Evolutionary conservation across 2,888 invertebrate species (phyloP).

Genomic region (Drosophila suboccidentalis): DNA sequence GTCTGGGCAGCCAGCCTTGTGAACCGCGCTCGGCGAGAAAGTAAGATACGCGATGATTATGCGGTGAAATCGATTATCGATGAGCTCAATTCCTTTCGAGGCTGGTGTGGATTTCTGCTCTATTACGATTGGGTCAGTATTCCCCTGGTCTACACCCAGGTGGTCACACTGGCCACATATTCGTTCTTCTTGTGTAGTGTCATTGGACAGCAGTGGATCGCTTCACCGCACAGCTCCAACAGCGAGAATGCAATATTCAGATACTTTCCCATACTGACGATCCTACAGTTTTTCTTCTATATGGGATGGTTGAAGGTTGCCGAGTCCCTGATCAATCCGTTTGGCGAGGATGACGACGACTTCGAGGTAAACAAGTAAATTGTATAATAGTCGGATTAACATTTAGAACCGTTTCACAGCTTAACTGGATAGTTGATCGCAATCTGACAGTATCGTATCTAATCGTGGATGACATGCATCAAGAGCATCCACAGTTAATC

Average conservation of each 20-base stretch:
- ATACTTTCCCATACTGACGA: slow-evolving; percentile 95
- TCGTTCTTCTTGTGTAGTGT: slow-evolving; percentile 94
- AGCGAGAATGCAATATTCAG: slow-evolving; percentile 88
- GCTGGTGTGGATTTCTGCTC: slow-evolving; percentile 90
- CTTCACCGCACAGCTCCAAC: slow-evolving; percentile 85
- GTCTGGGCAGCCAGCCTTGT: slow-evolving; percentile 96
- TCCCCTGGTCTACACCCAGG: slow-evolving; percentile 93
- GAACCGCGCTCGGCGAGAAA: slow-evolving; percentile 94
- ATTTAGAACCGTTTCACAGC: slow-evolving; percentile 86
- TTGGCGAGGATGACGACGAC: slow-evolving; percentile 95
- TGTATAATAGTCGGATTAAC: neutral
- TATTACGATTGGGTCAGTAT: slow-evolving; percentile 91
- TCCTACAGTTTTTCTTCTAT: slow-evolving; percentile 94
- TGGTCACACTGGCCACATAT: slow-evolving; percentile 95
- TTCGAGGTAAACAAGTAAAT: slow-evolving; percentile 88
- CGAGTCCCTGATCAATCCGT: slow-evolving; percentile 95
- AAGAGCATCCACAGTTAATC: slow-evolving; percentile 94
- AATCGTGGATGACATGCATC: slow-evolving; percentile 97
- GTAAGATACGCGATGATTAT: slow-evolving; percentile 94
- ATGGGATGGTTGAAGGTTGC: slow-evolving; percentile 97
- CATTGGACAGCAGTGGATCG: slow-evolving; percentile 94
- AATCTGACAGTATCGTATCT: slow-evolving; percentile 93
- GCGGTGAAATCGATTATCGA: slow-evolving; percentile 96
- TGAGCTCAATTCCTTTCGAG: slow-evolving; percentile 93
- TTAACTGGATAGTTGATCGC: slow-evolving; percentile 95